Percentiles rank a stretch among this genome's conserved stretches.
phyloP scores from a whole-genome alignment of 1,140 invertebrate species.

The Oryctes rhinoceros region DNA sequence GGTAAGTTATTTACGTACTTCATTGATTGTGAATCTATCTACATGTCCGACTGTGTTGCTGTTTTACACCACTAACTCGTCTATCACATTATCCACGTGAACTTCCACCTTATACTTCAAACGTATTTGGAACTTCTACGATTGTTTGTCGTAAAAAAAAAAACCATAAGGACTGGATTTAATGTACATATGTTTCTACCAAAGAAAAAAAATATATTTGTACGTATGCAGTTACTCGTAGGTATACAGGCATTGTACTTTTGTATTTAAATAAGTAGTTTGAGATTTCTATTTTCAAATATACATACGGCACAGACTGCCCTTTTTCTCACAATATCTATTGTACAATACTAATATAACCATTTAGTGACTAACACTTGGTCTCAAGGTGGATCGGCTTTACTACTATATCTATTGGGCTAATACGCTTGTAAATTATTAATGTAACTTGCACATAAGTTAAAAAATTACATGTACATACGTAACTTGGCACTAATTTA shows the following conservation, averaged over 20 bases:
- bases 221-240: constrained; percentile 32
- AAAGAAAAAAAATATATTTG: background rate
- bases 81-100: constrained; percentile 16
- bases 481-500: constrained; percentile 24
- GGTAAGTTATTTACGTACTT: constrained; percentile 65
- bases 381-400: background rate
- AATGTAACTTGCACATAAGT: constrained; percentile 11
- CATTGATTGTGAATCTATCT: constrained; percentile 16
- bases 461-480: constrained; percentile 17
- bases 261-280: constrained; percentile 2
- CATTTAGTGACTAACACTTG: constrained; percentile 18
- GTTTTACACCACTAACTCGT: constrained; percentile 52
- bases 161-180: constrained; percentile 40
- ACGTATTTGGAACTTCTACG: background rate
- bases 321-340: background rate
- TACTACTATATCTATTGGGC: background rate
- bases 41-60: constrained; percentile 54
- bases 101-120: constrained; percentile 2
- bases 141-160: background rate
- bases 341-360: background rate
- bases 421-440: background rate
- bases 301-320: constrained; percentile 39
- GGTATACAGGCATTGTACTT: constrained; percentile 28
- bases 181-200: background rate
- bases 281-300: background rate